Evolutionary conservation across 2,797 vertebrate species (phyloP), one percentile per base, ranked within the genome.

Genomic region (Phrynocephalus guinanensis): DNA sequence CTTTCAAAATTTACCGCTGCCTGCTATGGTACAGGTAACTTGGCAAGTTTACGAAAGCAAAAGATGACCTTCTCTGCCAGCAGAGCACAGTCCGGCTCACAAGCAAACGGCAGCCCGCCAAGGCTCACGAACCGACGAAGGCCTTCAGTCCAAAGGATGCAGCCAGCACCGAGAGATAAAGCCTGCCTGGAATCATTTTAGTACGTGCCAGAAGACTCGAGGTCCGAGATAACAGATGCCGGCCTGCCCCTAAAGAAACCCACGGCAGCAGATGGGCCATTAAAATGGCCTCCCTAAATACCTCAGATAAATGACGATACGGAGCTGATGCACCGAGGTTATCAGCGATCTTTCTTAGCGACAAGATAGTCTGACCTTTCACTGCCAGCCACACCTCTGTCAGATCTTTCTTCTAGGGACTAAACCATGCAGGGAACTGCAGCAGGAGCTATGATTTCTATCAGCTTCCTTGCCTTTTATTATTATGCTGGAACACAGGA

Each of bases 131-230:
- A 75, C n/a, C 28, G 33, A 20, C 52, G 3, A 56, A 68, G 71
- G 76, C 44, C 80, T 87, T 87, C n/a, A 76, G 79, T 66, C 60
- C 79, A 60, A 71, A 81, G 6, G 5, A 18, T 22, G 71, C 13
- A n/a, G n/a, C 30, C 20, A 4, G 30, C 56, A 73, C 6, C 26
- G 50, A 52, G 44, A 81, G 33, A 33, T 26, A 75, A 28, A 10
- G 18, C 33, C 6, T 6, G 11, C 13, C 68, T 66, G 22, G 38
- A 26, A 20, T 73, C 20, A 60, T 3, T 38, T 80, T 67, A 11
- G 22, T 67, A 33, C 33, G 50, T 71, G 52, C 13, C 6, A 2
- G 13, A 10, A 11, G 52, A 56, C 10, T 13, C 52, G 13, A 56
- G 52, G 52, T 1, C 9, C 9, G 1, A 56, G 52, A 56, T 56